Evolutionary conservation across 1,140 invertebrate genomes (phyloP), one percentile per base, ranked within the genome.

Genomic region (Scaptomyza montana): DNA sequence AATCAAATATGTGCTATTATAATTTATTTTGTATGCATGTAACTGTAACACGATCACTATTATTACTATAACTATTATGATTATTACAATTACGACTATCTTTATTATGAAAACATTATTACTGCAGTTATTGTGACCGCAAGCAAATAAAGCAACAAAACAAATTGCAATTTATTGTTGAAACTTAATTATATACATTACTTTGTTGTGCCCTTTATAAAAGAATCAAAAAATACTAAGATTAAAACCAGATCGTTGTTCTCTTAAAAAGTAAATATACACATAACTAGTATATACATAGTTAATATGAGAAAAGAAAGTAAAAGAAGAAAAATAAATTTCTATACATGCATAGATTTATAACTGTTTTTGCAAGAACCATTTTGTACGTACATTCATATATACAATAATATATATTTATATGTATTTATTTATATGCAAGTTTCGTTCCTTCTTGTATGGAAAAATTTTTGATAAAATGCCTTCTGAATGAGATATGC

Each of bases 1-100:
- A 66, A 19, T 33, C 9, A 67, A 63, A 70, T 53, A 56, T 71
- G 71, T 76, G 67, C 67, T 79, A 80, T 80, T 85, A 74, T 77
- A 65, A 85, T 71, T 85, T 80, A 78, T 78, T 73, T 47, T 69
- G 68, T 80, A 64, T 77, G 73, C 80, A 68, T 51, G 36, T 59
- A 63, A 56, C 33, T 43, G 55, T 67, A 53, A 28, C 43, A 47
- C 50, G 28, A 62, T 16, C 19, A 62, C 61, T 50, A 56, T 41
- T 68, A 80, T 66, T 64, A 74, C 67, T 77, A 62, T 74, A 70
- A 71, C 73, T 43, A 49, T 36, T 49, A 56, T 39, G 21, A 65
- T 55, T 53, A 36, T 36, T 46, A 50, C 39, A n/a, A 51, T 51
- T 39, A 54, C 9, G 39, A 41, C 21, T 55, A 55, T 73, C 49